Evolutionary conservation across 2,797 vertebrate species (phyloP), one percentile per base, ranked within the genome.

Genomic region (Scolopax bukidnonensis): DNA sequence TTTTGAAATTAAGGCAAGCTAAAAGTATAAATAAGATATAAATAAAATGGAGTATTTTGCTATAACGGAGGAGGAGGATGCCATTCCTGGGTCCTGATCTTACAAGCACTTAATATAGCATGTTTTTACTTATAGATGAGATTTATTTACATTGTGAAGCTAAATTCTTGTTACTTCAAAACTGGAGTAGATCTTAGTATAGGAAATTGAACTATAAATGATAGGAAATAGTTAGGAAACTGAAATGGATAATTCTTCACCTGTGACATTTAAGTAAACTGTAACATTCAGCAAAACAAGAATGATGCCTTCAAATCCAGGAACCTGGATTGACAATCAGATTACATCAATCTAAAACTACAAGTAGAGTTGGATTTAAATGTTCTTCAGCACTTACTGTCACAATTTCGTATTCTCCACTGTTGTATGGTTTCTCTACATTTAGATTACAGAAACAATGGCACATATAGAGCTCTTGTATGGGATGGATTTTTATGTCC

Each of bases 401-500:
- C 23, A 43, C 32, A 51, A 8, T 28, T 82, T 53, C 30, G 11
- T 67, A 28, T 45, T 75, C 33, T 86, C 7, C 28, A 24, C 6
- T 47, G n/a, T 40, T n/a, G 38, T 6, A 38, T 8, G 8, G 2
- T 48, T 53, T 64, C 32, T 30, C 23, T 43, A 64, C 17, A 40
- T 74, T 47, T 47, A 20, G 23, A 33, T 73, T 54, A 67, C 50
- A 67, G 45, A 80, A 30, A 27, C 18, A 61, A 36, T 4, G 9
- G 16, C 41, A 50, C 14, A 61, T 15, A 9, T 14, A 30, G 15
- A 68, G 32, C 8, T 53, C 20, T 68, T 41, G 14, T 30, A 45
- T 8, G 25, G 16, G 36, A 23, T 11, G 3, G 6, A 6, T 0
- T 20, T 65, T 51, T 64, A 50, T 54, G 9, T 28, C 6, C 17